Conservation (phyloP, 1,140 invertebrate genomes). For the Pogonus chalceus region DNA sequence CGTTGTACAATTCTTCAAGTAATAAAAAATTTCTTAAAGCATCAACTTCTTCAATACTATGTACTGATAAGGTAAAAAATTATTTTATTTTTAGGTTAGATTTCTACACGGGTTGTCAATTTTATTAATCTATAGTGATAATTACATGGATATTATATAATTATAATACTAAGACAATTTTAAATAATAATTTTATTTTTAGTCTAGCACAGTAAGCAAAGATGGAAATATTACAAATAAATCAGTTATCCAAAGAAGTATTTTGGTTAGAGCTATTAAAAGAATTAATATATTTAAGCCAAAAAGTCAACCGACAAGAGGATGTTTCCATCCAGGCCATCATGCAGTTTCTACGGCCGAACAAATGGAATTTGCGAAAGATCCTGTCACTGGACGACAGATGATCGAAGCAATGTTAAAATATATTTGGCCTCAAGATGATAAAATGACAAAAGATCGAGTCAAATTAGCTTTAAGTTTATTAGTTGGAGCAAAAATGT, state of each 20-base stretch:
- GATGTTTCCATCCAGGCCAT: slow-evolving; percentile 85
- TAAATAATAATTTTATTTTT: neutral
- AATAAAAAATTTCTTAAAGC: slow-evolving; percentile 8
- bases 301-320: slow-evolving; percentile 37
- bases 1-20: slow-evolving; percentile 5
- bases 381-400: slow-evolving; percentile 55
- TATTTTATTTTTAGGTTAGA: slow-evolving; percentile 14
- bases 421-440: slow-evolving; percentile 95
- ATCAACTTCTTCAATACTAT: slow-evolving; percentile 1
- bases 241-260: neutral
- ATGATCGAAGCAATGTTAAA: slow-evolving; percentile 81
- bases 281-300: slow-evolving; percentile 16
- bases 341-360: slow-evolving; percentile 57
- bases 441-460: slow-evolving; percentile 63
- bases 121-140: slow-evolving; percentile 11
- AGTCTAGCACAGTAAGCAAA: neutral
- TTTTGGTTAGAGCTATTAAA: slow-evolving; percentile 10
- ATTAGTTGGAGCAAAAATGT: slow-evolving; percentile 68
- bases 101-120: slow-evolving; percentile 5
- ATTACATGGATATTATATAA: slow-evolving; percentile 9
- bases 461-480: slow-evolving; percentile 78
- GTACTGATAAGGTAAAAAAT: slow-evolving; percentile 11
- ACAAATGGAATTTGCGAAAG: slow-evolving; percentile 44
- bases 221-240: neutral
- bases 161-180: neutral